phyloP scores from a whole-genome alignment of 2,888 invertebrate species.

The Drosophila lutescens region DNA sequence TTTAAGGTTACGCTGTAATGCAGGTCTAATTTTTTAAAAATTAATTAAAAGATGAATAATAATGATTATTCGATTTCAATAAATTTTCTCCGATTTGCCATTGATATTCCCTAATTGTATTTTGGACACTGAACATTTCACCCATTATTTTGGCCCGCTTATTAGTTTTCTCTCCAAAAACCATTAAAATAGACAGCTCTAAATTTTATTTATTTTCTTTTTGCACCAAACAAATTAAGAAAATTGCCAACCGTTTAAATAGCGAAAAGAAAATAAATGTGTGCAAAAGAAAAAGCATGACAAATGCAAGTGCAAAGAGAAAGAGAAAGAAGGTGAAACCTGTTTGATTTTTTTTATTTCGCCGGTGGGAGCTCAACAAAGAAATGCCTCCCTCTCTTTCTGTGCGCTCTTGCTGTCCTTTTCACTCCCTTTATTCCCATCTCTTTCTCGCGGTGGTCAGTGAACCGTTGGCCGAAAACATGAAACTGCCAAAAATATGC shows the following conservation, averaged over 20 bases:
- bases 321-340: constrained; percentile 48
- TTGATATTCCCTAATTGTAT: constrained; percentile 9
- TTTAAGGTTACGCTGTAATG: too few species aligned
- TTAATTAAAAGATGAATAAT: too few species aligned
- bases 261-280: constrained; percentile 37
- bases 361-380: constrained; percentile 39
- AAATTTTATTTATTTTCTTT: constrained; percentile 37
- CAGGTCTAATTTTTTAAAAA: too few species aligned
- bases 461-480: constrained; percentile 58
- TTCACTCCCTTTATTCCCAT: not conserved
- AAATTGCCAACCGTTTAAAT: constrained; percentile 56
- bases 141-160: constrained; percentile 14
- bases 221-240: constrained; percentile 48
- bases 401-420: not conserved
- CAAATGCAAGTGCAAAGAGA: constrained; percentile 60
- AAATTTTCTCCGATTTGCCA: not conserved
- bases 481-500: constrained; percentile 56
- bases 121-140: constrained; percentile 20
- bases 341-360: constrained; percentile 41
- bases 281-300: constrained; percentile 62
- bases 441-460: constrained; percentile 54
- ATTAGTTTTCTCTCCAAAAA: constrained; percentile 35
- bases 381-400: constrained; percentile 13
- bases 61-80: not conserved
- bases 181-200: constrained; percentile 29